Conservation (phyloP, 2,888 invertebrate species). For the Dione juno region DNA sequence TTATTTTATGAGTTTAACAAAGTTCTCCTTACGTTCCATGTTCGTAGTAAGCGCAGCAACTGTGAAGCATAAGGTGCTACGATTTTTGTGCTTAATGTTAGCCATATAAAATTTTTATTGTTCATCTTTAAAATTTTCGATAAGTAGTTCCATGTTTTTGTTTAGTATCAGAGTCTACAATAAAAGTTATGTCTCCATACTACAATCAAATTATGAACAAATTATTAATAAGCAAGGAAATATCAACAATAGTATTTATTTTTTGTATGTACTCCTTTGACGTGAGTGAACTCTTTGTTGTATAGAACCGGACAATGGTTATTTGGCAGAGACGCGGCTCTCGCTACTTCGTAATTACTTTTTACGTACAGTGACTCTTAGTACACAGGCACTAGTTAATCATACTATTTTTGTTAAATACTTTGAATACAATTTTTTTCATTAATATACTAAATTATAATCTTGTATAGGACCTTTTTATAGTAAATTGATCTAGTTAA, state of each 20-base stretch:
- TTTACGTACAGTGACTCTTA: constrained; percentile 30
- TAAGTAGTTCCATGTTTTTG: too few relatives aligned
- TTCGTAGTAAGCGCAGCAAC: constrained; percentile 10
- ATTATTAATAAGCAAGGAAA: neutral
- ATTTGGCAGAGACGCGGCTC: constrained; percentile 11
- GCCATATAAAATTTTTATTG: neutral
- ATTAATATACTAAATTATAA: neutral
- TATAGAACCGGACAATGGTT: constrained; percentile 11
- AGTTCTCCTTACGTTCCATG: too few relatives aligned
- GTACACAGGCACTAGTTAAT: neutral
- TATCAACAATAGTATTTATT: neutral
- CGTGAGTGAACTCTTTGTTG: neutral
- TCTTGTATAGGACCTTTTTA: neutral
- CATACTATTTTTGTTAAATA: neutral
- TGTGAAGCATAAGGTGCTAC: constrained; percentile 32
- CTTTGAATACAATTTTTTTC: neutral
- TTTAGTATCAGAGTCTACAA: too few relatives aligned
- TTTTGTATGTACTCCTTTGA: neutral
- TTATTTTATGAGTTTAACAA: neutral
- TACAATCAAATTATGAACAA: too few relatives aligned
- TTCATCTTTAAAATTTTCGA: too few relatives aligned
- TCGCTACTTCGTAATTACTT: constrained; percentile 30
- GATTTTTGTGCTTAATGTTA: constrained; percentile 17
- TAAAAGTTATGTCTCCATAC: too few relatives aligned
- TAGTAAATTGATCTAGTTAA: too few relatives aligned